These are phyloP conservation scores for Diorhabda elongata DNA, from an alignment of 1,140 invertebrate species.

Conservation along the genomic window DNA sequence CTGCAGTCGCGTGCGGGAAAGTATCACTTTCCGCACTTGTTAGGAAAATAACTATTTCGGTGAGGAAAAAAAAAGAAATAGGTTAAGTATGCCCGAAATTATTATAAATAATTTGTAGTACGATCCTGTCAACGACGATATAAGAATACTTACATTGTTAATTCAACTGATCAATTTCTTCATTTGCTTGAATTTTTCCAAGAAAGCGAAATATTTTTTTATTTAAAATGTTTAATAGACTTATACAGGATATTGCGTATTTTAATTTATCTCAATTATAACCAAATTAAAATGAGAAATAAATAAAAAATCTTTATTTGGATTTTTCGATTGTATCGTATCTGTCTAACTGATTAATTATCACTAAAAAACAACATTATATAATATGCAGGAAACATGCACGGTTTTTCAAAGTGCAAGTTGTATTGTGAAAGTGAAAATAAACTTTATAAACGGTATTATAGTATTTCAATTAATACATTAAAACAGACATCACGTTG, in stretches of 20 bases:
- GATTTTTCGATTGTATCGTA: neutral
- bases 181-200: neutral
- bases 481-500: too few species aligned
- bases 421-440: neutral
- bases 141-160: neutral
- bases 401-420: neutral
- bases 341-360: neutral
- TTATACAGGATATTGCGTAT: neutral
- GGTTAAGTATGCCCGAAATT: too few species aligned
- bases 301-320: neutral
- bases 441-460: neutral
- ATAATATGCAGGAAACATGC: too few species aligned
- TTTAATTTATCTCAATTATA: neutral
- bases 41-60: too few species aligned
- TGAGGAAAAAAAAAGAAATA: too few species aligned
- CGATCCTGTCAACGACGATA: neutral
- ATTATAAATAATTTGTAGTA: neutral
- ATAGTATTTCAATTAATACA: too few species aligned
- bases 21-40: too few species aligned
- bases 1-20: too few species aligned
- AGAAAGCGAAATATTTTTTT: neutral
- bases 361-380: neutral
- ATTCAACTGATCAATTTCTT: neutral
- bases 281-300: neutral
- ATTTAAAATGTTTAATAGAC: neutral